Percentiles rank a stretch among this genome's conserved stretches.
These are phyloP conservation scores for Antheraea pernyi DNA, from an alignment of 1,140 invertebrate genomes.

Conservation along the genomic window DNA sequence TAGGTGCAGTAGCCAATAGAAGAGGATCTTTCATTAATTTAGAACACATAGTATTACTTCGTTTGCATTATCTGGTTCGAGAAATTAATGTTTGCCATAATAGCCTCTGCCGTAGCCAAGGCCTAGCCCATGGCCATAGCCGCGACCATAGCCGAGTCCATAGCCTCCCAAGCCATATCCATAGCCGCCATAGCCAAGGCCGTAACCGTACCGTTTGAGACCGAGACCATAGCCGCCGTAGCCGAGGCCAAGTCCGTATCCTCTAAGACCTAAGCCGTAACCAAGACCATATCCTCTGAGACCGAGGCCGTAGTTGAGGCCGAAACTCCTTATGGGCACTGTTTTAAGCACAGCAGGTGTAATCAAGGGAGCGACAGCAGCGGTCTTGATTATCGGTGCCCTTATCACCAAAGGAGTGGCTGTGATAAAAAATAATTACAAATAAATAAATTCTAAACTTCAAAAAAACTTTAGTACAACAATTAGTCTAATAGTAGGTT, in stretches of 20 bases:
- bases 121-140: constrained; percentile 2
- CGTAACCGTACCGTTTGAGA: constrained; percentile 20
- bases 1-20: constrained; percentile 35
- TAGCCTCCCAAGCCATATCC: constrained; percentile 15
- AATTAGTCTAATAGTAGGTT: too few species aligned
- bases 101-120: constrained; percentile 1
- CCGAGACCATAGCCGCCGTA: constrained; percentile 26
- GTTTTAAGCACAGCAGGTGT: constrained; percentile 47
- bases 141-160: not conserved
- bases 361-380: constrained; percentile 43
- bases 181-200: constrained; percentile 25
- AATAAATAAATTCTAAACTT: too few species aligned
- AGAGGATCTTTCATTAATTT: constrained; percentile 21
- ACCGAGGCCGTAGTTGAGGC: constrained; percentile 1
- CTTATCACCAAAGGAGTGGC: constrained; percentile 16
- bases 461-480: too few species aligned
- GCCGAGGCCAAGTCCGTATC: constrained; percentile 17
- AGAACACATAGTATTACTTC: constrained; percentile 22
- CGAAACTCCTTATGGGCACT: constrained; percentile 23
- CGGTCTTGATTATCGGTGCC: constrained; percentile 37
- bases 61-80: constrained; percentile 15
- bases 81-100: not conserved
- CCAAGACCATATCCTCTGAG: not conserved
- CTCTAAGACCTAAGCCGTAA: not conserved
- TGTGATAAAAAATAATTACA: too few species aligned